Conservation (phyloP, 92 coral and sea anemone genomes). For the Parazoanthus atlanticus region DNA sequence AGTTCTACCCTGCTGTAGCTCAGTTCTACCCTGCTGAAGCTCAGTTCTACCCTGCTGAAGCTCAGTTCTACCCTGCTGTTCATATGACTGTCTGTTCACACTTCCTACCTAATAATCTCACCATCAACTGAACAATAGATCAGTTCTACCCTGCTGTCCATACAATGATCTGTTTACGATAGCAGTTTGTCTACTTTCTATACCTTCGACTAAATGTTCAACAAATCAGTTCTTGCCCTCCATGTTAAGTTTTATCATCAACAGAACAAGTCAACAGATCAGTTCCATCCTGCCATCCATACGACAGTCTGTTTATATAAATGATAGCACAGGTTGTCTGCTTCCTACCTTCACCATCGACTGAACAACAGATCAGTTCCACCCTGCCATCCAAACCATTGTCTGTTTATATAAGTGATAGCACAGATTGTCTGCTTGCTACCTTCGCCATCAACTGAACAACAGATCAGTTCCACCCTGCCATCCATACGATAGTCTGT, state of each 20-base stretch:
- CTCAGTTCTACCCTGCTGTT: too few species aligned
- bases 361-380: conserved; percentile 95
- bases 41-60: too few species aligned
- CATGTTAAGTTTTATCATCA: too few species aligned
- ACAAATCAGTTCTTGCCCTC: too few species aligned
- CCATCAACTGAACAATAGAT: conserved; percentile 99
- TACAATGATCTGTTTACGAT: conserved; percentile 67
- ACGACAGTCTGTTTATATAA: conserved; percentile 65
- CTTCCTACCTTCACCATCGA: conserved; percentile 84
- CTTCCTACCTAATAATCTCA: conserved; percentile 82
- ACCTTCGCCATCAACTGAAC: conserved; percentile 99
- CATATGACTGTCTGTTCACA: too few species aligned
- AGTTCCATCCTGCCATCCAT: conserved; percentile 93
- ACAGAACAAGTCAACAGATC: too few species aligned
- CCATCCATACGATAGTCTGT: conserved; percentile 93
- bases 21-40: too few species aligned
- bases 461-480: conserved; percentile 88
- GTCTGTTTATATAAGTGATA: conserved; percentile 36
- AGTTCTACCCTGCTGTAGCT: too few species aligned
- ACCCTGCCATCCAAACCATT: conserved; percentile 94
- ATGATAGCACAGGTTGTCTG: background rate
- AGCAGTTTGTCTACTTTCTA: background rate
- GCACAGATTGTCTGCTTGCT: background rate
- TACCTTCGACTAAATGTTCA: background rate
- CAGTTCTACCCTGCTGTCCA: too few species aligned